Evolutionary conservation across 2,888 invertebrate genomes (phyloP), one percentile per base, ranked within the genome.

Genomic region (Anodontia alba): DNA sequence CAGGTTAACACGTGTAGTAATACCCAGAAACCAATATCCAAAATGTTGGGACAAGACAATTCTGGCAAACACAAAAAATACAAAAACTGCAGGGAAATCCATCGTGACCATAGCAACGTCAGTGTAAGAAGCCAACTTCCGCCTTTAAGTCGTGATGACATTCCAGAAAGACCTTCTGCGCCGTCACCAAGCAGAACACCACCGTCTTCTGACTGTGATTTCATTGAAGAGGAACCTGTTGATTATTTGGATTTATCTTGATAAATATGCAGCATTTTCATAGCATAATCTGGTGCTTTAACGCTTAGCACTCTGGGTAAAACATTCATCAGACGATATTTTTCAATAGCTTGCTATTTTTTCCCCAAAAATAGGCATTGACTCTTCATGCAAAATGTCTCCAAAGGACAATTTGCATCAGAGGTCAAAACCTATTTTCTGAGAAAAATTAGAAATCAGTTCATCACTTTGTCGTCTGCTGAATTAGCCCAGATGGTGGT

Each of bases 101-200:
- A 38, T 46, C 62, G 38, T 71, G 57, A 31, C 8, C 75, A 78
- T 43, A 67, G 70, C n/a, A 88, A 77, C 42, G 68, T 31, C 17
- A 38, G 12, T 38, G 26, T 76, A 10, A 31, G 77, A 10, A 85
- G 79, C 62, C 88, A 89, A 69, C 87, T 91, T 68, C 90, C 91
- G 71, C 91, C 91, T 10, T 76, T 90, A 33, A 78, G 79, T 71
- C 83, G 84, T 66, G 86, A 88, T 36, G 84, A 85, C 23, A 69
- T 46, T 5, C 89, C 89, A 1, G 89, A 87, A 10, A 86, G 90
- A 20, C 90, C 90, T 8, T 83, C 88, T 1, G 90, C 90, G 1
- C 91, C 91, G 23, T 90, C 91, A 8, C 91, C 91, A 5, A 86
- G 86, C n/a, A 73, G 76, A 49, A 91, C 90, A 1, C 91, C 90